Evolutionary conservation across 2,113 vertebrate genomes (phyloP).

Genomic region (Axis porcinus): DNA sequence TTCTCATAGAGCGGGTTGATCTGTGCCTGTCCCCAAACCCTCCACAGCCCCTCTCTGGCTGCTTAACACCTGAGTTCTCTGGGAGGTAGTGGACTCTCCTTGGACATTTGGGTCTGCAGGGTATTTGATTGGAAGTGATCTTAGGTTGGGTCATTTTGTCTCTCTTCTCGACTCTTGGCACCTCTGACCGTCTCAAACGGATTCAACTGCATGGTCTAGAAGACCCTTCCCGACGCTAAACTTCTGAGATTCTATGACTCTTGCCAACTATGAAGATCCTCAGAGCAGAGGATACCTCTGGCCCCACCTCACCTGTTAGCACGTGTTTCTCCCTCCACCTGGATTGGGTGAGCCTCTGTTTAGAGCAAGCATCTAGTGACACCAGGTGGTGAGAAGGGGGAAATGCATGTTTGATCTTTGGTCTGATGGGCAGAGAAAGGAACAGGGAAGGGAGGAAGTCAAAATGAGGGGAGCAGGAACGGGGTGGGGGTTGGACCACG

Average conservation of each 20-base stretch:
- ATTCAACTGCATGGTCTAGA: neutral
- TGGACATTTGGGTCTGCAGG: neutral
- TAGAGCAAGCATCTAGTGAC: conserved; percentile 44
- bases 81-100: neutral
- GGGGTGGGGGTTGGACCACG: neutral
- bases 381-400: neutral
- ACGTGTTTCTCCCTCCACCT: neutral
- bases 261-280: neutral
- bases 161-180: neutral
- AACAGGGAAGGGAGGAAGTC: neutral
- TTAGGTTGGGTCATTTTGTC: neutral
- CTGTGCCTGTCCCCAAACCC: neutral
- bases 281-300: neutral
- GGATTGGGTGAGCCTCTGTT: neutral
- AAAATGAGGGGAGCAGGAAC: neutral
- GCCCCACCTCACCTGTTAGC: neutral
- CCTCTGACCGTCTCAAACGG: neutral
- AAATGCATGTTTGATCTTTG: neutral
- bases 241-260: neutral
- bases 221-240: neutral
- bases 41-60: neutral
- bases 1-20: neutral
- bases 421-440: neutral
- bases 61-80: neutral
- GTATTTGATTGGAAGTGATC: neutral